phyloP scores from a whole-genome alignment of 2,797 vertebrate species.

The Bradypodion ventrale region DNA sequence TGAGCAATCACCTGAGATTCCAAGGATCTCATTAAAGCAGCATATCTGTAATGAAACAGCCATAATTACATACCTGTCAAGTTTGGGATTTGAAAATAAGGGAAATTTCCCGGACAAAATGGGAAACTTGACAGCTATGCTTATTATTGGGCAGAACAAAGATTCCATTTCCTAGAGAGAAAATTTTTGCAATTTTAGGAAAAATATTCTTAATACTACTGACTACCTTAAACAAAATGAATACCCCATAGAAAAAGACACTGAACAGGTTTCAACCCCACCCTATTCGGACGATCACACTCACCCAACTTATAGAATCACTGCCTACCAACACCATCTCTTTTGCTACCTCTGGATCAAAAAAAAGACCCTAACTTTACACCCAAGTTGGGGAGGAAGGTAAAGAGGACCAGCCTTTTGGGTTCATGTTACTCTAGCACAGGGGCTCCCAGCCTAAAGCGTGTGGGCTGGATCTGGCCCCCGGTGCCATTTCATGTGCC shows the following conservation, averaged over 20 bases:
- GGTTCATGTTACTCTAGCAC: not conserved
- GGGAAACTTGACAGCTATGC: too few species aligned
- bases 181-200: not conserved
- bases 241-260: too few species aligned
- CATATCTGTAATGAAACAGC: constrained; percentile 71
- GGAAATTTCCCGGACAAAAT: too few species aligned
- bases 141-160: constrained; percentile 19
- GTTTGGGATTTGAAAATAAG: too few species aligned
- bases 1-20: constrained; percentile 61
- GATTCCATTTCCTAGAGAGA: not conserved
- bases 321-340: not conserved
- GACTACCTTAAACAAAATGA: too few species aligned
- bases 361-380: not conserved
- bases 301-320: not conserved
- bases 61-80: too few species aligned
- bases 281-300: not conserved
- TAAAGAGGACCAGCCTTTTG: not conserved
- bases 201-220: too few species aligned
- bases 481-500: too few species aligned
- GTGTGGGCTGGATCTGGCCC: too few species aligned
- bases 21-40: constrained; percentile 78
- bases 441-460: too few species aligned
- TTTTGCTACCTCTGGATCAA: too few species aligned
- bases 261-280: not conserved
- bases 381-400: too few species aligned